Evolutionary conservation across 2,113 vertebrate genomes (phyloP).

Genomic region (Hiodon alosoides): DNA sequence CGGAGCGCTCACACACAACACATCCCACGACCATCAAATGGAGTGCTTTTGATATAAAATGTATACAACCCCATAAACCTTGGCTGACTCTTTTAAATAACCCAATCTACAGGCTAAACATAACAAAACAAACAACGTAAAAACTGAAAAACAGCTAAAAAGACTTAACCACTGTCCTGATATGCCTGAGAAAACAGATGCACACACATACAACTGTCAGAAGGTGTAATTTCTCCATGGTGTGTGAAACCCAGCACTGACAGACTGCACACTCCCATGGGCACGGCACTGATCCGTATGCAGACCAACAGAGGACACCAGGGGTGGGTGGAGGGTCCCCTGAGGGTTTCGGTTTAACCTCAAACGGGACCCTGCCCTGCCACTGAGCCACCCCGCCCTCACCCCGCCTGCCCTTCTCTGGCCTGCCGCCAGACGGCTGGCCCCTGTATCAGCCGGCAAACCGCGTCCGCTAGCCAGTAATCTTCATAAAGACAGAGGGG

Average conservation of each 20-base stretch:
- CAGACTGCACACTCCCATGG: not conserved
- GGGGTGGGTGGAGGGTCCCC: not conserved
- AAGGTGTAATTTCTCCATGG: not conserved
- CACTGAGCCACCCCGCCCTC: not conserved
- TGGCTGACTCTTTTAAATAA: too few relatives aligned
- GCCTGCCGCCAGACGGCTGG: not conserved
- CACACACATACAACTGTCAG: not conserved
- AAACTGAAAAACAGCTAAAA: too few relatives aligned
- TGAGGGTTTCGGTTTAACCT: conserved; percentile 16
- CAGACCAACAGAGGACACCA: not conserved
- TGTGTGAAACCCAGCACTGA: not conserved
- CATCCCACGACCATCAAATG: too few relatives aligned
- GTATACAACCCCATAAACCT: too few relatives aligned
- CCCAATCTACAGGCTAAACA: too few relatives aligned
- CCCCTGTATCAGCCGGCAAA: not conserved
- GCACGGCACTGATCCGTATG: not conserved
- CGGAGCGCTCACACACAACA: too few relatives aligned
- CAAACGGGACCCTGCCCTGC: conserved; percentile 13
- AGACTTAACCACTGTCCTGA: too few relatives aligned
- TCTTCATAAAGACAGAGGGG: not conserved
- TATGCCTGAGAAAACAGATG: too few relatives aligned
- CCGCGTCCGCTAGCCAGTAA: not conserved
- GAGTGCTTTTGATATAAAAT: too few relatives aligned
- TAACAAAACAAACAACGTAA: too few relatives aligned
- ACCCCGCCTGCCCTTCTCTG: not conserved